Evolutionary conservation across 2,797 vertebrate genomes (phyloP).

Genomic region (Danio choprae): DNA sequence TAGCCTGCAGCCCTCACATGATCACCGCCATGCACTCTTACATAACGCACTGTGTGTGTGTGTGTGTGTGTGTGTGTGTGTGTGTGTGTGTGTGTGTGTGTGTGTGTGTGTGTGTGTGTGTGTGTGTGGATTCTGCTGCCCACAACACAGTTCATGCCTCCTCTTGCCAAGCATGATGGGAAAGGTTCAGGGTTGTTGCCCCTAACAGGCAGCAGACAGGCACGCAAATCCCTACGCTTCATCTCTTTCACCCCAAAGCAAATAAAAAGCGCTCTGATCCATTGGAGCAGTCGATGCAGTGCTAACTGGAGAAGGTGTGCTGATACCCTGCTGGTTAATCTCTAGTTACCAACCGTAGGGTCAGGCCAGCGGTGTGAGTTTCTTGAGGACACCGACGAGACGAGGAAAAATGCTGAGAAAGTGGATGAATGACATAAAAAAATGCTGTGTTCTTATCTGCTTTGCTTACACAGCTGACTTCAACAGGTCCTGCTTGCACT

Average conservation of each 20-base stretch:
- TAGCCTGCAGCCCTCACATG: conserved; percentile 69
- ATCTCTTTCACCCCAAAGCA: neutral
- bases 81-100: conserved; percentile 29
- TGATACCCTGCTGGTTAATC: conserved; percentile 28
- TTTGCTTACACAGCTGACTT: neutral
- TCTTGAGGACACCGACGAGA: neutral
- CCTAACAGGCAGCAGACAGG: conserved; percentile 27
- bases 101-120: conserved; percentile 33
- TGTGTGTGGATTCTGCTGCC: conserved; percentile 8
- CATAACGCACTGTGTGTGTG: conserved; percentile 51
- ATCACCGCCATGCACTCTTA: conserved; percentile 55
- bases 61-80: conserved; percentile 37
- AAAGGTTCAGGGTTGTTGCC: conserved; percentile 24
- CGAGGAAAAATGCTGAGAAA: conserved; percentile 1
- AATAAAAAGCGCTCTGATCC: neutral
- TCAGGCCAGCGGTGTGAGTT: conserved; percentile 12
- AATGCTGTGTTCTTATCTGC: too few relatives aligned
- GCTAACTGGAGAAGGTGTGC: conserved; percentile 49
- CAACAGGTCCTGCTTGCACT: neutral
- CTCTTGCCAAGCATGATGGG: conserved; percentile 19
- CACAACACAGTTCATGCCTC: conserved; percentile 13
- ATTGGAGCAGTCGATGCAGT: neutral
- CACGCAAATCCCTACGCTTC: neutral
- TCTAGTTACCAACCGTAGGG: conserved; percentile 28
- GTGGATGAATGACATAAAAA: neutral